A percentile compares a stretch with the other conserved stretches of the same genome.
These are phyloP conservation scores for Chionodraco myersi DNA, from an alignment of 2,113 vertebrate species.

Conservation along the genomic window DNA sequence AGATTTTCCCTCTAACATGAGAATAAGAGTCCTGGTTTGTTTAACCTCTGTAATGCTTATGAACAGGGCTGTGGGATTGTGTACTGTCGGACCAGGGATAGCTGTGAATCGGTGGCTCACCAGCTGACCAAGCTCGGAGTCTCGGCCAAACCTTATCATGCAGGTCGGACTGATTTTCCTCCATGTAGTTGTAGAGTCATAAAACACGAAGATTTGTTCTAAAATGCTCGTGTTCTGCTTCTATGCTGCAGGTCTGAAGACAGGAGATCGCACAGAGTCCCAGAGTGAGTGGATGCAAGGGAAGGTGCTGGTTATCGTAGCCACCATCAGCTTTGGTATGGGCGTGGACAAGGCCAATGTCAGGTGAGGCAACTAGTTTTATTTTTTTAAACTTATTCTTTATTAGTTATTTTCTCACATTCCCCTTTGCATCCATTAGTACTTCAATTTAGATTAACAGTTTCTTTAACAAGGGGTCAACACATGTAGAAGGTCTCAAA, in stretches of 20 bases:
- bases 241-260: constrained; percentile 87
- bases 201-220: not conserved
- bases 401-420: no score
- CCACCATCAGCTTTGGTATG: constrained; percentile 99
- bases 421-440: no score
- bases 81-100: constrained; percentile 95
- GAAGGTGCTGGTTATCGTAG: constrained; percentile 93
- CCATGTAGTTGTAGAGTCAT: not conserved
- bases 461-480: no score
- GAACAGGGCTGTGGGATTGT: constrained; percentile 93
- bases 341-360: constrained; percentile 97
- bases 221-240: not conserved
- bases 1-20: not conserved
- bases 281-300: constrained; percentile 98
- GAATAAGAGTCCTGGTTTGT: no score
- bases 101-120: constrained; percentile 92
- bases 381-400: no score
- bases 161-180: constrained; percentile 83
- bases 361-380: constrained; percentile 82
- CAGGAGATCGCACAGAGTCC: constrained; percentile 86
- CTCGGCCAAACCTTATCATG: constrained; percentile 93
- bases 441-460: no score
- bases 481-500: no score
- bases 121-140: constrained; percentile 91
- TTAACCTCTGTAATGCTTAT: constrained; percentile 35